Evolutionary conservation across 1,140 invertebrate genomes (phyloP), one percentile per base, ranked within the genome.

Genomic region (Spodoptera frugiperda): DNA sequence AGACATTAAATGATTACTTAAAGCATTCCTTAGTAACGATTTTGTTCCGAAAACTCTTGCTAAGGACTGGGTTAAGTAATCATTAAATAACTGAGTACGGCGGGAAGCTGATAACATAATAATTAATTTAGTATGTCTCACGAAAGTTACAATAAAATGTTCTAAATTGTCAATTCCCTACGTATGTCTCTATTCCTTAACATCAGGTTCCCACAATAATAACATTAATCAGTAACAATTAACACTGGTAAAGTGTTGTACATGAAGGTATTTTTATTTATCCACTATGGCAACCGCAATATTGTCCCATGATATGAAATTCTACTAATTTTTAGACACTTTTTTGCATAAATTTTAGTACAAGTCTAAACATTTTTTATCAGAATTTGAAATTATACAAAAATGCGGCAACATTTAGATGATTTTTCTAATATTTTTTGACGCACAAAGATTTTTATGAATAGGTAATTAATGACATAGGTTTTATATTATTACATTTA

Each of bases 291-390:
- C 70, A 51, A 54, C 63, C 54, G 44, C 57, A 63, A 82, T 84
- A 84, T 84, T 84, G 83, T 84, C 83, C 33, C 30, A 83, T 83
- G 82, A 85, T 85, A 85, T 85, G 84, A 83, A 68, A 70, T 79
- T 55, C 51, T 78, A 78, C 51, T 51, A 72, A 14, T 44, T 15
- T 44, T 78, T 1, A 53, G n/a, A 59, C 68, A 55, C 19, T 53
- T 48, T 68, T 4, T 51, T 11, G 15, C 46, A 65, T n/a, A 65
- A 46, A 46, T 21, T n/a, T 21, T 10, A 48, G 9, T 21, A 48
- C n/a, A 48, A 63, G 11, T 63, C 11, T 15, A 11, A 48, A 14
- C 15, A 19, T 19, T 21, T 39, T 39, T 39, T 39, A 39, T 14
- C 48, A 51, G 48, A 51, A 1, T 51, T 51, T 39, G 5, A 39